Evolutionary conservation across 2,797 vertebrate genomes (phyloP), one percentile per base, ranked within the genome.

Genomic region (Decapterus maruadsi): DNA sequence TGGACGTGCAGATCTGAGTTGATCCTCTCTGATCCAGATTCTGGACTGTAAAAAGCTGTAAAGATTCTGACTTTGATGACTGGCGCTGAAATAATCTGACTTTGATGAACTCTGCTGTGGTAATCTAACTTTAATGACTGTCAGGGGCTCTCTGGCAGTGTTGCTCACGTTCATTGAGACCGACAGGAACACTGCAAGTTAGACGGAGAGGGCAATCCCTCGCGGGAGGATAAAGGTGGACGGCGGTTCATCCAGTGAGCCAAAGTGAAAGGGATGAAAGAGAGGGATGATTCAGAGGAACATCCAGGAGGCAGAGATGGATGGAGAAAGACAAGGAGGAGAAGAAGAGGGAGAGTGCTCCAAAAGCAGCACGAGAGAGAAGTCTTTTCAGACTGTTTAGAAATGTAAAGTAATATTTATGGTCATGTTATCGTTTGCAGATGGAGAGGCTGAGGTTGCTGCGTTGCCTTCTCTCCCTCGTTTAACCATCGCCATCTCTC

Each of bases 401-500:
- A 88, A 75, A 84, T 73, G 62, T 56, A 80, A 84, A 78, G 83
- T 73, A 60, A 88, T 92, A 87, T 91, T 91, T 89, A 90, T 54
- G 20, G 81, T 34, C 56, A 4, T 38, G 63, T 86, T 87, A 90
- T 90, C 88, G 78, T 86, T 91, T 87, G 76, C 91, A 91, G 88
- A 87, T 86, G 86, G 84, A 91, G 70, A 87, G 1, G 4, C 54
- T 83, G 84, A 83, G 75, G 84, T 85, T 79, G 59, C 54, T 56
- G 67, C 22, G 40, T 66, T 71, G 57, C 72, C 22, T 83, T 53
- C 50, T 80, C 75, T 12, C 20, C 26, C 19, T 36, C 26, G 8
- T 71, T 56, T 34, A 45, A 50, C 68, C 8, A n/a, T 59, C 53
- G 13, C 51, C 2, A 0, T 68, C 77, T 54, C 69, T 77, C 64